Conservation (phyloP, 1,140 invertebrate genomes). For the Eumeta japonica region DNA sequence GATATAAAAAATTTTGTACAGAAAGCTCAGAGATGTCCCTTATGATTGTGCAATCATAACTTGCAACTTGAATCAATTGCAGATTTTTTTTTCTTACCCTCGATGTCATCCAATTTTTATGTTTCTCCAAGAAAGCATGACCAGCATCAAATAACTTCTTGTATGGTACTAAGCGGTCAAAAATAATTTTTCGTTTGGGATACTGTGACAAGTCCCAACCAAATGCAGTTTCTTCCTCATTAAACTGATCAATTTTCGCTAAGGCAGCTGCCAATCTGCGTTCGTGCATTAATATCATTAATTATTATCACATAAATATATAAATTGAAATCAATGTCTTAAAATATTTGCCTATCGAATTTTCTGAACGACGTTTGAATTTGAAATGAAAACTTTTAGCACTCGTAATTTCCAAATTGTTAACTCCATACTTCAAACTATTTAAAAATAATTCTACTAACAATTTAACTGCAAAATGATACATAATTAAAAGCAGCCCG, state of each 20-base stretch:
- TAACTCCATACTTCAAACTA: too few relatives aligned
- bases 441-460: too few relatives aligned
- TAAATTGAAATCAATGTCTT: too few relatives aligned
- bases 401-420: background rate
- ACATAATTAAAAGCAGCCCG: too few relatives aligned
- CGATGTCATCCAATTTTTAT: constrained; percentile 80
- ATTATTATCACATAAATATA: constrained; percentile 4
- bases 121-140: constrained; percentile 80
- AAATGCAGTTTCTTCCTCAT: constrained; percentile 88
- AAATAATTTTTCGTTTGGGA: constrained; percentile 74
- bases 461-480: too few relatives aligned
- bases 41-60: background rate
- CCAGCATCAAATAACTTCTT: constrained; percentile 87
- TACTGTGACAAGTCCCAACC: constrained; percentile 88
- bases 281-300: too few relatives aligned
- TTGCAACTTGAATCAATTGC: background rate
- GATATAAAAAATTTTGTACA: background rate
- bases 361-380: too few relatives aligned
- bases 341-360: too few relatives aligned
- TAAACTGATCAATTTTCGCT: constrained; percentile 84
- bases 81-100: constrained; percentile 41
- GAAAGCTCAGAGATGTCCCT: background rate
- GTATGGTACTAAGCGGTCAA: constrained; percentile 78
- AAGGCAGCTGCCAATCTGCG: constrained; percentile 67
- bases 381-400: background rate